phyloP scores from a whole-genome alignment of 2,888 invertebrate species.

The Acanthosepion lycidas region DNA sequence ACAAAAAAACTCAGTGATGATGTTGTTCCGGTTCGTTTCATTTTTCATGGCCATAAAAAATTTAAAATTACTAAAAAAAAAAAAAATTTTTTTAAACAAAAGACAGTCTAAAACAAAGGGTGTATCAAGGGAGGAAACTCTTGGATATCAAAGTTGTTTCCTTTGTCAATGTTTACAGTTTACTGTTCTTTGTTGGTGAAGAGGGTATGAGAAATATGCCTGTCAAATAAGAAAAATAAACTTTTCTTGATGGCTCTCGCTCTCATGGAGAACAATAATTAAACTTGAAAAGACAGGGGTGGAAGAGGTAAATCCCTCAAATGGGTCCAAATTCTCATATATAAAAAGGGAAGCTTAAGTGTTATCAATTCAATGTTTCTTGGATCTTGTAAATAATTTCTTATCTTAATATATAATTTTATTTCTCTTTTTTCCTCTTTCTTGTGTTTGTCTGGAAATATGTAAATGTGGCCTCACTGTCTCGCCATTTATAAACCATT shows the following conservation, averaged over 20 bases:
- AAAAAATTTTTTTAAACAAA: not conserved
- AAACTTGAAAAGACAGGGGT: not conserved
- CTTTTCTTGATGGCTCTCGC: not conserved
- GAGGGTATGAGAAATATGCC: not conserved
- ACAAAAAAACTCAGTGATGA: not conserved
- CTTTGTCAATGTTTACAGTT: not conserved
- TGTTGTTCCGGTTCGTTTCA: not conserved
- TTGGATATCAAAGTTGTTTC: not conserved
- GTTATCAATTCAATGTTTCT: not conserved
- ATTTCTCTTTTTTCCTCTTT: not conserved
- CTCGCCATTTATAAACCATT: not conserved
- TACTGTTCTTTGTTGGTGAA: not conserved
- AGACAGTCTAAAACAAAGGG: slow-evolving; percentile 10
- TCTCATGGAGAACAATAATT: not conserved
- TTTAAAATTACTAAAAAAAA: not conserved
- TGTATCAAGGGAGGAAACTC: not conserved
- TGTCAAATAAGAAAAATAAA: not conserved
- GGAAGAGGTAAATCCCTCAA: not conserved
- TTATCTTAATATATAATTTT: slow-evolving; percentile 1
- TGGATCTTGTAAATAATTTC: slow-evolving; percentile 6
- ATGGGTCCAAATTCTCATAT: not conserved
- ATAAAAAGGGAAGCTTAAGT: not conserved
- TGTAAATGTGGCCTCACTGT: not conserved
- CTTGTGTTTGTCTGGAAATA: not conserved
- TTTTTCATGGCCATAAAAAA: not conserved